Conservation (phyloP, 2,888 invertebrate species). For the Scelioninae gen. 1 region DNA sequence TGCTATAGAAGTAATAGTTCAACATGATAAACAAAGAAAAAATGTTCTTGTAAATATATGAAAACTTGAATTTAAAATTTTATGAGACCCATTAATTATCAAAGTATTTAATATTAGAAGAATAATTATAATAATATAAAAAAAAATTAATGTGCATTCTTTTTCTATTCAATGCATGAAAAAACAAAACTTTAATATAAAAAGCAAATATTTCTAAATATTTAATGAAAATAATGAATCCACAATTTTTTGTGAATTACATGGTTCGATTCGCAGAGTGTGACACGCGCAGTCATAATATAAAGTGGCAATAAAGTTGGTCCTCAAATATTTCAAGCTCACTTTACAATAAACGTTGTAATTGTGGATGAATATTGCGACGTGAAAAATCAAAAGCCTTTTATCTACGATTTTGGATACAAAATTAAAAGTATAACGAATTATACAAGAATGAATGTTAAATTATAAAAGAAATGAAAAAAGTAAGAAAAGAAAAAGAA, state of each 20-base stretch:
- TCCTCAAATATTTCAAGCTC: background rate
- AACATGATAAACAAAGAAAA: too few species aligned
- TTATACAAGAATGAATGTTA: background rate
- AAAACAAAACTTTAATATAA: background rate
- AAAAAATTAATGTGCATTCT: too few species aligned
- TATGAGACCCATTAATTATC: too few species aligned
- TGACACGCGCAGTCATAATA: background rate
- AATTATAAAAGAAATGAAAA: slow-evolving; percentile 8
- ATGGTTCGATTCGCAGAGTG: background rate
- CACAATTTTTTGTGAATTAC: slow-evolving; percentile 4
- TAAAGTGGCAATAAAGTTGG: background rate
- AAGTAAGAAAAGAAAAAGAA: slow-evolving; percentile 9
- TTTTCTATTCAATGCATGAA: too few species aligned
- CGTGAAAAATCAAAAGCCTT: slow-evolving; percentile 7
- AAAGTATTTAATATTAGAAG: too few species aligned
- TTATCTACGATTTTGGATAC: slow-evolving; percentile 5
- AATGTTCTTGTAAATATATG: too few species aligned
- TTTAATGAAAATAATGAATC: background rate
- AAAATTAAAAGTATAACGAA: slow-evolving; percentile 21
- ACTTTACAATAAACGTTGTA: background rate
- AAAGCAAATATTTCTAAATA: background rate
- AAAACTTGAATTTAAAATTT: too few species aligned
- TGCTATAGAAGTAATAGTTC: too few species aligned
- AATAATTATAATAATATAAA: too few species aligned
- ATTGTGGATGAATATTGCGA: background rate